phyloP scores from a whole-genome alignment of 2,888 invertebrate genomes.

The Apocheima hispidaria region DNA sequence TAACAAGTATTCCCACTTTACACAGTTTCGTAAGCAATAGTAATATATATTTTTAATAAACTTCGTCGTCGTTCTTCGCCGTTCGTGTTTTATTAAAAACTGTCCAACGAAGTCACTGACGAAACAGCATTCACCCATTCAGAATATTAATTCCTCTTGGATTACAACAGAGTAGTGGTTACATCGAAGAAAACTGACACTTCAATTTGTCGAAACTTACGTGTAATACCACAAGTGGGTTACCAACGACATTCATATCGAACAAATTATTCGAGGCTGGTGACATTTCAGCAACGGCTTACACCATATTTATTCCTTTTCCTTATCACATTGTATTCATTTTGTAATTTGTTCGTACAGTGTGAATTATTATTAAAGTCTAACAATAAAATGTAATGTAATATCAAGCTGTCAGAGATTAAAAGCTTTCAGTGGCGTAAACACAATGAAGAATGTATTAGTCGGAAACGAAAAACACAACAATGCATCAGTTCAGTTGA shows the following conservation, averaged over 20 bases:
- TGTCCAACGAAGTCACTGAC: constrained; percentile 30
- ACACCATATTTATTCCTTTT: constrained; percentile 65
- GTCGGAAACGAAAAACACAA: constrained; percentile 53
- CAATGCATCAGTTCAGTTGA: constrained; percentile 57
- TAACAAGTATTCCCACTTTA: background rate
- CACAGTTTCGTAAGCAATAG: background rate
- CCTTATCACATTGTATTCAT: constrained; percentile 52
- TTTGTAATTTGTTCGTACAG: constrained; percentile 48
- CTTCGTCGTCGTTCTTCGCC: no score
- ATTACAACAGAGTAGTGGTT: constrained; percentile 62
- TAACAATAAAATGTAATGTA: constrained; percentile 57
- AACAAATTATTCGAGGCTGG: constrained; percentile 62
- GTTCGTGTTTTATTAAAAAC: background rate
- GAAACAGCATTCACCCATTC: constrained; percentile 42
- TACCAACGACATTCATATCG: constrained; percentile 65
- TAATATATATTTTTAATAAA: background rate
- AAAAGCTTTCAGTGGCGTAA: constrained; percentile 49
- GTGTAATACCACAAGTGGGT: constrained; percentile 56
- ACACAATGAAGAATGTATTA: constrained; percentile 40
- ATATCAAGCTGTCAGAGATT: constrained; percentile 60
- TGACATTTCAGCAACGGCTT: constrained; percentile 72
- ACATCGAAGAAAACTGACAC: constrained; percentile 68
- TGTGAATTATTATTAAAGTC: constrained; percentile 55
- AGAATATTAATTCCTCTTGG: constrained; percentile 57
- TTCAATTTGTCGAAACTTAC: constrained; percentile 67